Base-by-base conservation (phyloP, 2,113 vertebrate genomes). In the Micronycteris hirsuta region DNA sequence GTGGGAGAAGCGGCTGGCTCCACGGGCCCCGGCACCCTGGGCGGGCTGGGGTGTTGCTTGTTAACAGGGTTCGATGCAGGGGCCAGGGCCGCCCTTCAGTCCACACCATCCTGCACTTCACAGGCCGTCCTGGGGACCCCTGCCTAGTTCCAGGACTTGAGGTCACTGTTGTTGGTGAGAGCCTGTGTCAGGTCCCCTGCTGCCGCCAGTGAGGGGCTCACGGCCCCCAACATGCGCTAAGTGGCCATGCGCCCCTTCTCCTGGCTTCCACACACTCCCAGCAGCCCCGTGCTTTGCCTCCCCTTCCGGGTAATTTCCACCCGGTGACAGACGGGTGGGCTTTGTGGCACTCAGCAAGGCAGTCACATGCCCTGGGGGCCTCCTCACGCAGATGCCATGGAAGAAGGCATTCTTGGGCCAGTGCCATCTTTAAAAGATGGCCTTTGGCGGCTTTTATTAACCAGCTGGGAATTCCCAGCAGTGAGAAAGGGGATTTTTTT, bases 221-320 rank as follows among this genome's bases (percentile, higher is more conserved):
- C 5, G 14, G 16, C 31, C 36, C 17, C 15, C 19, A 16, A 7
- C 0, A 0, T 68, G 24, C 33, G 7, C 83, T 41, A 19, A 67
- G 33, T 0, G 1, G 24, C 56, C 31, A 0, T 8, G 7, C 38
- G 36, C n/a, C 31, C 65, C 33, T 86, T 67, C 33, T 49, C 4
- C 24, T 74, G 83, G 26, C 71, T 49, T 49, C 43, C 33, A 26
- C 14, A 1, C 4, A 9, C 13, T 41, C 24, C 26, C 9, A 0
- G 0, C 26, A n/a, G 33, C 45, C 38, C 13, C 22, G 43, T 7
- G n/a, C 31, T 24, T 3, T 17, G 6, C 56, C 36, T 70, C 31
- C 10, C 2, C 81, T 82, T 36, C 33, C 38, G 1, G 43, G 12
- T 19, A 5, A 4, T 41, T 56, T 15, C 26, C 24, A 24, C 47